Evolutionary conservation across 1,140 invertebrate species (phyloP).

Genomic region (Drosophila kikkawai): DNA sequence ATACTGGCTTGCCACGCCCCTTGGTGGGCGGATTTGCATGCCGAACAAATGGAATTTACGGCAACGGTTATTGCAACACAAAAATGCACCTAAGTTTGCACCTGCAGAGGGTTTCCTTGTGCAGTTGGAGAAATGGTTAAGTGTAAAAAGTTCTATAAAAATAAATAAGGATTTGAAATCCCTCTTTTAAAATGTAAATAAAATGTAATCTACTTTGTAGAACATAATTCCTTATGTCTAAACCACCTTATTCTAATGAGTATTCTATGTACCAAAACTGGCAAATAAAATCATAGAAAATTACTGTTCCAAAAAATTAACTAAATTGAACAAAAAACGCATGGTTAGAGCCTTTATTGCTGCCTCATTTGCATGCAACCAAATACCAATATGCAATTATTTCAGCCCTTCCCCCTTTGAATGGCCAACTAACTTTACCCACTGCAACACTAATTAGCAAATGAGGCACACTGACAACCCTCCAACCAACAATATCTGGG

Average conservation of each 20-base stretch:
- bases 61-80: constrained; percentile 36
- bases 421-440: constrained; percentile 20
- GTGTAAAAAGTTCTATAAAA: neutral
- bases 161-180: neutral
- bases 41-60: constrained; percentile 49
- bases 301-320: constrained; percentile 10
- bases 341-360: constrained; percentile 17
- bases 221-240: no score
- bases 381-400: constrained; percentile 22
- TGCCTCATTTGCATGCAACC: constrained; percentile 45
- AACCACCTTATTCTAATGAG: neutral
- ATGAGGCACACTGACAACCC: constrained; percentile 26
- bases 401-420: neutral
- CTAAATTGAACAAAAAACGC: constrained; percentile 13
- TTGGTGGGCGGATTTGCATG: constrained; percentile 19
- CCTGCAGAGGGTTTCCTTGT: neutral
- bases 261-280: constrained; percentile 2
- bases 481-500: constrained; percentile 10
- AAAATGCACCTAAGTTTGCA: constrained; percentile 34
- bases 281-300: neutral
- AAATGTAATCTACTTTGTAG: no score
- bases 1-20: constrained; percentile 20
- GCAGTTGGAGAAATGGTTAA: neutral
- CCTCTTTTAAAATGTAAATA: no score
- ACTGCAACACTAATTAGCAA: constrained; percentile 55